Evolutionary conservation across 2,888 invertebrate species (phyloP), one percentile per base, ranked within the genome.

Genomic region (Leucania comma): DNA sequence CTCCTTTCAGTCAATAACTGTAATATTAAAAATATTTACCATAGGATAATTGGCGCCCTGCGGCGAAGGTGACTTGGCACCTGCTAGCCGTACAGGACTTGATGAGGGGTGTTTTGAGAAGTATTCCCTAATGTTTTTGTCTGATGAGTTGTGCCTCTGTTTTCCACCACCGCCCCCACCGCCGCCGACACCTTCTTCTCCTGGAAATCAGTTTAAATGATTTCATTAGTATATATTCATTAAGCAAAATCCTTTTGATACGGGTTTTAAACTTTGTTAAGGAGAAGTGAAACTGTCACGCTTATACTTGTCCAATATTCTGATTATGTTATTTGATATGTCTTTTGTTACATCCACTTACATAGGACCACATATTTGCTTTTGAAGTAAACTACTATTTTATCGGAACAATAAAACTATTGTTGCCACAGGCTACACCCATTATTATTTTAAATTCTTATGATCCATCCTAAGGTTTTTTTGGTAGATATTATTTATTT

Each of bases 91-190:
- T 87, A 98, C 98, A 86, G 98, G 98, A 94, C 98, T 98, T 90
- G 97, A 98, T 82, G 97, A 97, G 89, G 98, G 97, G 93, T 98
- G 98, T 93, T 98, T 98, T 89, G 97, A 97, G 93, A 97, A 97
- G 94, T 99, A 99, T 92, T 99, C 99, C 94, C 98, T 98, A 92
- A 99, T 98, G 94, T 99, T 99, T 94, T 99, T 99, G 84, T 97
- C 97, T 87, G 96, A 90, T 81, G 96, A 95, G 87, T 94, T 94
- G 85, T 94, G 91, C 88, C 96, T 89, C 87, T 96, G 93, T 89
- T 96, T 96, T 71, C 91, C 96, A 66, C 95, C 95, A 35, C 94
- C 96, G 61, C 96, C 95, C 88, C 96, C 97, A 84, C 97, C 97
- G 61, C 97, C 97, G 69, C 96, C 96, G 42, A 92, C 95, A 83